Evolutionary conservation across 2,113 vertebrate species (phyloP), one percentile per base, ranked within the genome.

Genomic region (Emydocephalus ijimae): DNA sequence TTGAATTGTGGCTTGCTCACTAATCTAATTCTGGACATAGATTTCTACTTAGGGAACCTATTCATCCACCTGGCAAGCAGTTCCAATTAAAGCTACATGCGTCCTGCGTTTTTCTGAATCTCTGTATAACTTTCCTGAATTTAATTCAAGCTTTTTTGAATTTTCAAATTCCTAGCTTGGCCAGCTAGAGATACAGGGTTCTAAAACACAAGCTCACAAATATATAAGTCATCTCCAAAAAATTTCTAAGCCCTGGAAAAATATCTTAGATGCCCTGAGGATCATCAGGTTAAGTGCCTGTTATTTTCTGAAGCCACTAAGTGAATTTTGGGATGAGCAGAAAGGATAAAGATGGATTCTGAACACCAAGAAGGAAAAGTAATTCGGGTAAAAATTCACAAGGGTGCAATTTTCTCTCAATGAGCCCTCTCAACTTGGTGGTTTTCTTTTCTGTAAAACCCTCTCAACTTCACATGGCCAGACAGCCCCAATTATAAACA

Each of bases 311-410:
- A 23, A 43, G 18, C 56, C 59, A 45, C 57, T 34, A 81, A 85
- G 74, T 57, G 45, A 45, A 29, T 21, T 39, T n/a, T 59, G 3
- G 55, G 29, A 21, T 23, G 85, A 48, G 34, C 11, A 50, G 64
- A 88, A 57, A 90, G 24, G 23, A 23, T 52, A 39, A 45, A 54
- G 48, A 59, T 39, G n/a, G 24, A 26, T 59, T 69, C 88, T 59
- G 45, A 45, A 61, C 24, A 50, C 23, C 20, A 26, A 39, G 21
- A n/a, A 45, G 26, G 0, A 0, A 61, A 92, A 69, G 57, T 26
- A 85, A 81, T 74, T 92, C 0, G 0, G 34, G 11, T 92, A 94
- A 81, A 81, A 96, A 50, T 94, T 23, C 94, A 94, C 88, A 89
- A 89, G 93, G 61, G 43, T 0, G 0, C 0, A 1, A 85, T 74